phyloP scores from a whole-genome alignment of 2,888 invertebrate genomes.

The Thymelicus sylvestris region DNA sequence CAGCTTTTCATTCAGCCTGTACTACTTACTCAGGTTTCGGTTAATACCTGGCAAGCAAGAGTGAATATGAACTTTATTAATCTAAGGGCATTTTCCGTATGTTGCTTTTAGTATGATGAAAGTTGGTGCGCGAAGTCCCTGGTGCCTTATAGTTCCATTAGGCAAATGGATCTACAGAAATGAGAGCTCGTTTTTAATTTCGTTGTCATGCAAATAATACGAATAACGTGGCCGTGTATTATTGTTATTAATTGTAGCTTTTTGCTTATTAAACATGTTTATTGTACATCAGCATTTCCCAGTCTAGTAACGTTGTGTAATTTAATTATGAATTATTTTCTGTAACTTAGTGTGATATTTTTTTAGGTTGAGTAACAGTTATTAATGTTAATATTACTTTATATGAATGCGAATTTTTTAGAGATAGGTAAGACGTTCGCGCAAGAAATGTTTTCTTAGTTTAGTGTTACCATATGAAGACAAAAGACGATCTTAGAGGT shows the following conservation, averaged over 20 bases:
- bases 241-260: constrained; percentile 63
- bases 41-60: constrained; percentile 53
- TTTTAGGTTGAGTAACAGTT: not conserved
- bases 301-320: constrained; percentile 24
- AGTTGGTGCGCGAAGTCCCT: constrained; percentile 75
- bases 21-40: constrained; percentile 36
- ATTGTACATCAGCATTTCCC: constrained; percentile 22
- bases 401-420: too few relatives aligned
- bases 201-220: constrained; percentile 74
- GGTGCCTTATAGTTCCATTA: constrained; percentile 81
- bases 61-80: constrained; percentile 78
- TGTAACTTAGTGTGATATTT: not conserved
- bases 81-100: constrained; percentile 77
- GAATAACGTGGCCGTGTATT: constrained; percentile 66
- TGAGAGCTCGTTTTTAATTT: constrained; percentile 81
- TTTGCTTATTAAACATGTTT: constrained; percentile 49
- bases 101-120: constrained; percentile 83
- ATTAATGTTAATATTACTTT: too few relatives aligned
- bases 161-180: constrained; percentile 79
- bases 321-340: constrained; percentile 28
- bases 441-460: too few relatives aligned
- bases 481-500: too few relatives aligned
- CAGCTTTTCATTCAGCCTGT: constrained; percentile 21
- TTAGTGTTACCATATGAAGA: too few relatives aligned
- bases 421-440: too few relatives aligned